phyloP scores from a whole-genome alignment of 1,140 invertebrate species.

The Zelostemma sp. region DNA sequence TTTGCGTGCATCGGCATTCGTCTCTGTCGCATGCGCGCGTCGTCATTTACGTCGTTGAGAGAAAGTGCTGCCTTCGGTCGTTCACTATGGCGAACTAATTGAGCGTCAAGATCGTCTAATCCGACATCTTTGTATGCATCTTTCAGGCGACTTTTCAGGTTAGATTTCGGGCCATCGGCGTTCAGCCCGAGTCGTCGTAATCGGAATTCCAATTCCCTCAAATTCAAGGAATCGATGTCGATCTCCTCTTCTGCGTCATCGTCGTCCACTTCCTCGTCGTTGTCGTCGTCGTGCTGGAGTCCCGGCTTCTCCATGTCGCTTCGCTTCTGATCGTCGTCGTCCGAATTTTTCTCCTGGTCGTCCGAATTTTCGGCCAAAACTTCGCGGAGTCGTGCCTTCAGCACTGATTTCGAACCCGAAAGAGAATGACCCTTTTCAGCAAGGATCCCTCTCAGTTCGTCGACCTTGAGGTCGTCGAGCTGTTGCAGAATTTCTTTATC shows the following conservation, averaged over 20 bases:
- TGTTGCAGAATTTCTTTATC: no score
- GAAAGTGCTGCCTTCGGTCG: not conserved
- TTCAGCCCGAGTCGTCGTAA: constrained; percentile 3
- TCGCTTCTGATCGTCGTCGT: not conserved
- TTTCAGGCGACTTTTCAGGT: constrained; percentile 3
- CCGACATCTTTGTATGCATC: not conserved
- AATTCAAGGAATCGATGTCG: constrained; percentile 7
- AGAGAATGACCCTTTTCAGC: not conserved
- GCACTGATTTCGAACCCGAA: not conserved
- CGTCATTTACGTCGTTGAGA: not conserved
- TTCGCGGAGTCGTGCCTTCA: not conserved
- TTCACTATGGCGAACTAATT: not conserved
- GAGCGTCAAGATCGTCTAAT: not conserved
- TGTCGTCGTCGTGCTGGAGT: not conserved
- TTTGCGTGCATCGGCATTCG: not conserved
- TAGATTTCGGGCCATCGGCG: not conserved
- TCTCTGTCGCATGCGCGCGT: not conserved
- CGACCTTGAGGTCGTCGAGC: no score
- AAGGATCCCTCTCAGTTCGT: no score
- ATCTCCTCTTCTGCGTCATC: constrained; percentile 9
- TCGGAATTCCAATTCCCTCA: constrained; percentile 10
- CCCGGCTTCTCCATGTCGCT: not conserved
- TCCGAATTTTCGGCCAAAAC: not conserved
- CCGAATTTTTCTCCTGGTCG: not conserved
- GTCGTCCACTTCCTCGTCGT: not conserved